Conservation (phyloP, 1,140 invertebrate genomes). For the Temnothorax curvispinosus region DNA sequence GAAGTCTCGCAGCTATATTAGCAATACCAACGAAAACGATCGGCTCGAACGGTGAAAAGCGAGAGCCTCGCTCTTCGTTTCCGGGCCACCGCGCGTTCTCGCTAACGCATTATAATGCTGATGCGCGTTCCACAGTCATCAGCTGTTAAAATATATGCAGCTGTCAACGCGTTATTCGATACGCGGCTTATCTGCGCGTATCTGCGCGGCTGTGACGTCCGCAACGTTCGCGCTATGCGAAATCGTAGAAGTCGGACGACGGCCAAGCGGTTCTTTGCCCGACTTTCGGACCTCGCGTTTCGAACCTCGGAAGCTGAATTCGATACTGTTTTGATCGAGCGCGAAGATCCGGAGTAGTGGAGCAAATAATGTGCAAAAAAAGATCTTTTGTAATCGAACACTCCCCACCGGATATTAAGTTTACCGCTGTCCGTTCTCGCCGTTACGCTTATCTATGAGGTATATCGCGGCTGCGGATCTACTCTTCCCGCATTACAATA, state of each 20-base stretch:
- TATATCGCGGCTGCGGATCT: not conserved
- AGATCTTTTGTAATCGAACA: constrained; percentile 13
- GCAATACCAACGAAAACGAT: not conserved
- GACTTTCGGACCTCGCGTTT: constrained; percentile 6
- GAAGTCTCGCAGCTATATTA: not conserved
- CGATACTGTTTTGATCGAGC: constrained; percentile 3
- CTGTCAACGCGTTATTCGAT: constrained; percentile 52
- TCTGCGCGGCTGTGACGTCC: constrained; percentile 2
- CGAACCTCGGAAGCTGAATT: constrained; percentile 21
- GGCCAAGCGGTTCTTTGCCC: constrained; percentile 13
- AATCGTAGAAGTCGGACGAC: not conserved
- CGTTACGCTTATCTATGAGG: not conserved
- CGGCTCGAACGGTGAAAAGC: not conserved
- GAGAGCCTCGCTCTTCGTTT: constrained; percentile 4
- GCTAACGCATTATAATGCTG: not conserved
- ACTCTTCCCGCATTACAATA: constrained; percentile 17
- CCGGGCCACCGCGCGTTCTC: not conserved
- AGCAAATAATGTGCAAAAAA: not conserved
- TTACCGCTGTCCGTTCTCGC: constrained; percentile 6
- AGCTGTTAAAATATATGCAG: constrained; percentile 62
- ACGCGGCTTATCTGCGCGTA: constrained; percentile 36
- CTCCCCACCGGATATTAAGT: not conserved
- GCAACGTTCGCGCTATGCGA: not conserved
- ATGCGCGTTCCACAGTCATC: constrained; percentile 23
- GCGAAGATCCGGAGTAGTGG: not conserved